phyloP scores from a whole-genome alignment of 2,888 invertebrate genomes.

The Drosophila ustulata region DNA sequence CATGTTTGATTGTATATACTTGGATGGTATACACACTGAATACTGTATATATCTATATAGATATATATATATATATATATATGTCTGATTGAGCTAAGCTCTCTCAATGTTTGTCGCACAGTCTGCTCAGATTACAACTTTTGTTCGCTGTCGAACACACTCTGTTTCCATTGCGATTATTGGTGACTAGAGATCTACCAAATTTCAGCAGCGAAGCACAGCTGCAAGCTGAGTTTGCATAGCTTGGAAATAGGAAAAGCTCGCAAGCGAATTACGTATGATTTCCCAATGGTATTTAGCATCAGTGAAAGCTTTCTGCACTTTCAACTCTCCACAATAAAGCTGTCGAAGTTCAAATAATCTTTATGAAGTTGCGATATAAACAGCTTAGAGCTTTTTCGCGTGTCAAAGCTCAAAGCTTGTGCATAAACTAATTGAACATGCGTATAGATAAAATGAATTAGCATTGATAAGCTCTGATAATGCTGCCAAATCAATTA shows the following conservation, averaged over 20 bases:
- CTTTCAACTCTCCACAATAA: no score
- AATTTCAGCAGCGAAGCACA: neutral
- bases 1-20: conserved; percentile 33
- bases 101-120: conserved; percentile 4
- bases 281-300: no score
- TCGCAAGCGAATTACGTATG: no score
- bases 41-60: conserved; percentile 1
- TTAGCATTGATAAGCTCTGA: neutral
- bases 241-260: no score
- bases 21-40: neutral
- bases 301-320: no score
- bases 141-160: no score
- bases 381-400: neutral
- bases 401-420: neutral
- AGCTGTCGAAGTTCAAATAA: no score
- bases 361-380: no score
- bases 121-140: conserved; percentile 19
- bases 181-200: no score
- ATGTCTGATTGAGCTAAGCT: neutral
- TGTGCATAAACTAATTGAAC: neutral
- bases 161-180: no score
- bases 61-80: conserved; percentile 17
- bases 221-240: neutral
- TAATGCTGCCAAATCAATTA: neutral
- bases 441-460: neutral